These are phyloP conservation scores for Lycophotia porphyrea DNA, from an alignment of 2,888 invertebrate genomes.

Conservation along the genomic window DNA sequence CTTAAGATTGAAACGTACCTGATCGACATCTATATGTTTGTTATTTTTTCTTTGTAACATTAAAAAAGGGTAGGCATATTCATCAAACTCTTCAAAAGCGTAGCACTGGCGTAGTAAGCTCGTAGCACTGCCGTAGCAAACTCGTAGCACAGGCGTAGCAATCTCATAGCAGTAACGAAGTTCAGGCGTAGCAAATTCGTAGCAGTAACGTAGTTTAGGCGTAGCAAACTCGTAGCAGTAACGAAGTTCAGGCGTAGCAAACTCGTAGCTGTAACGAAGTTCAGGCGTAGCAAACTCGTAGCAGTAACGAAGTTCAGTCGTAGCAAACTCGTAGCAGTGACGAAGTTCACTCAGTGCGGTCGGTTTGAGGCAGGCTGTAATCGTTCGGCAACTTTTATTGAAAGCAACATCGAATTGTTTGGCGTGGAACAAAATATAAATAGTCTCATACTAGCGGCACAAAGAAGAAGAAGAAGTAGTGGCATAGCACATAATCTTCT, in stretches of 20 bases:
- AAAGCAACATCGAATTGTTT: background rate
- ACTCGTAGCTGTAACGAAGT: too few relatives aligned
- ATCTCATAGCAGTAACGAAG: background rate
- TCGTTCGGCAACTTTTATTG: background rate
- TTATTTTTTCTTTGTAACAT: background rate
- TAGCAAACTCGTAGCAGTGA: slow-evolving; percentile 3
- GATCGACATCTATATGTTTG: background rate
- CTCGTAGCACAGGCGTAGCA: background rate
- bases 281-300: background rate
- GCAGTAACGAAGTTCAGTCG: too few relatives aligned
- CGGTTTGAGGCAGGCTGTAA: background rate
- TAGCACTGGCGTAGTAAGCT: background rate
- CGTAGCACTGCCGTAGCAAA: background rate
- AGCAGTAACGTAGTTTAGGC: slow-evolving; percentile 2
- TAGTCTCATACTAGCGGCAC: background rate
- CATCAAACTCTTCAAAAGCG: background rate
- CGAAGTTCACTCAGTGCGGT: background rate
- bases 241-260: background rate
- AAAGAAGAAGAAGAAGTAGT: background rate
- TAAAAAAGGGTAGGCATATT: background rate
- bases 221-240: slow-evolving; percentile 8
- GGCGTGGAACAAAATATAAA: background rate
- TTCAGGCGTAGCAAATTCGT: background rate
- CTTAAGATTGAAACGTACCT: background rate
- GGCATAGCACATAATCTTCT: background rate